Conservation (phyloP, 2,797 vertebrate species). For the Hydrophis major region DNA sequence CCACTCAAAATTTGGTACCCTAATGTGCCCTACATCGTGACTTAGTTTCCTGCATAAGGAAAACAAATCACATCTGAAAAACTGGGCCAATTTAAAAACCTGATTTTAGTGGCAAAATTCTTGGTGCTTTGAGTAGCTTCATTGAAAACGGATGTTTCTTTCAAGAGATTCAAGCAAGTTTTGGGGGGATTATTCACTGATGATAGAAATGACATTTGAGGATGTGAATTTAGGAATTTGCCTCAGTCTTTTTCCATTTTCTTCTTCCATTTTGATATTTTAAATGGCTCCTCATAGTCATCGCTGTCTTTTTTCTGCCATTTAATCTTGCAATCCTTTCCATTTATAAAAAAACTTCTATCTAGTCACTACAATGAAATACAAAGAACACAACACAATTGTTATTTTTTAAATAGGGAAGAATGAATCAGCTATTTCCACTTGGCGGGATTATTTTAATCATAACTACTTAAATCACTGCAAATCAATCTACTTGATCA, state of each 20-base stretch:
- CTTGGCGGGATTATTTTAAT: slow-evolving; percentile 29
- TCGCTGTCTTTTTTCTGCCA: slow-evolving; percentile 11
- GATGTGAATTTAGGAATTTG: slow-evolving; percentile 56
- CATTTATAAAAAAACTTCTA: slow-evolving; percentile 37
- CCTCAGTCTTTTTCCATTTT: slow-evolving; percentile 5
- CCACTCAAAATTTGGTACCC: background rate
- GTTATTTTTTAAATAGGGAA: slow-evolving; percentile 18
- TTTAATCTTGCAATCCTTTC: slow-evolving; percentile 52
- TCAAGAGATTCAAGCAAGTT: background rate
- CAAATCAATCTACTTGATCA: too few species aligned
- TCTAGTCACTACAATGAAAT: slow-evolving; percentile 26
- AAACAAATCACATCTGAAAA: background rate
- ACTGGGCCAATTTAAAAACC: background rate
- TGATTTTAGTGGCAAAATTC: background rate
- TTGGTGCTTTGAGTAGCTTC: background rate
- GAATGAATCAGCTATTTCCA: slow-evolving; percentile 28
- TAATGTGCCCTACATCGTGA: background rate
- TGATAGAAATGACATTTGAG: slow-evolving; percentile 41
- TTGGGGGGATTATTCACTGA: slow-evolving; percentile 25
- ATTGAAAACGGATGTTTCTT: slow-evolving; percentile 8
- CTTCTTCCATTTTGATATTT: slow-evolving; percentile 40
- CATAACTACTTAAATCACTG: too few species aligned
- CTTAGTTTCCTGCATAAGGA: background rate
- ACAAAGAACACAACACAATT: slow-evolving; percentile 33
- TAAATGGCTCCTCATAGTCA: slow-evolving; percentile 30